phyloP scores from a whole-genome alignment of 2,797 vertebrate species.

The Chloroceryle amazona region DNA sequence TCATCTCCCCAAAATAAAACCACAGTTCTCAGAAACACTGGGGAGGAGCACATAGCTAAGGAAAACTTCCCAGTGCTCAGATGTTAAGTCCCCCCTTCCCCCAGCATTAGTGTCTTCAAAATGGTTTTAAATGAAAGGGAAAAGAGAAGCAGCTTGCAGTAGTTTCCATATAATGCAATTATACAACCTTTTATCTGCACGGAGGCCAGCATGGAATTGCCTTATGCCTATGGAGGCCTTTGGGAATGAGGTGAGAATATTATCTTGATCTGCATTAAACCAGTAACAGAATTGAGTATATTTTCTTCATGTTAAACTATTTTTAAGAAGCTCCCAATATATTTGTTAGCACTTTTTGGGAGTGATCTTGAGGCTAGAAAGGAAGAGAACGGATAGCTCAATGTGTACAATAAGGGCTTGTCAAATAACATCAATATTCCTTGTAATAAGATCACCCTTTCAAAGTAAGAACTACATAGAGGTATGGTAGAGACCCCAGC shows the following conservation, averaged over 20 bases:
- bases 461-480: background rate
- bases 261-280: constrained; percentile 50
- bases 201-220: constrained; percentile 9
- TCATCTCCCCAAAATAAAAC: constrained; percentile 30
- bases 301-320: constrained; percentile 19
- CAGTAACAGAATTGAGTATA: constrained; percentile 31
- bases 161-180: constrained; percentile 53
- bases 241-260: constrained; percentile 48
- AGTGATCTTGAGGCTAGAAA: constrained; percentile 11
- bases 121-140: constrained; percentile 28
- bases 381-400: background rate
- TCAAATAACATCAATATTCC: constrained; percentile 25
- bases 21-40: constrained; percentile 12
- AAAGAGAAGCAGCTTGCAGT: constrained; percentile 13
- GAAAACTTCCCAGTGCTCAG: background rate
- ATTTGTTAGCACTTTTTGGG: constrained; percentile 36
- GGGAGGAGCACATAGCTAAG: background rate
- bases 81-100: background rate
- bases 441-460: background rate
- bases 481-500: background rate
- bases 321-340: constrained; percentile 45
- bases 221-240: constrained; percentile 25
- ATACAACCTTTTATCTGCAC: constrained; percentile 35
- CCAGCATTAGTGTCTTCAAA: constrained; percentile 33
- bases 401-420: background rate